Evolutionary conservation across 2,797 vertebrate genomes (phyloP).

Genomic region (Eidolon dupreanum): DNA sequence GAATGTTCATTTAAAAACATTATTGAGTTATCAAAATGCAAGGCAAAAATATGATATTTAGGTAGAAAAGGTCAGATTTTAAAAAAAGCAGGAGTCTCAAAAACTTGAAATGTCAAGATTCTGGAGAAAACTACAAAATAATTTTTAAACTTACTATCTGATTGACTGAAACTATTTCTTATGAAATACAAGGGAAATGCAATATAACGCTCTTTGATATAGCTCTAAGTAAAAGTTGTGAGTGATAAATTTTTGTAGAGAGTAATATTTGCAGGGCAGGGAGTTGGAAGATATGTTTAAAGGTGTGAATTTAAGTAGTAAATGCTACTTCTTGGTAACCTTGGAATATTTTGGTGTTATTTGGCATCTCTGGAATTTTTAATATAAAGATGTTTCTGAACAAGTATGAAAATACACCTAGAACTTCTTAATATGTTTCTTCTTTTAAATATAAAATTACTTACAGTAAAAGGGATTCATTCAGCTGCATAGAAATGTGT

Average conservation of each 20-base stretch:
- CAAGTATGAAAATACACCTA: not conserved
- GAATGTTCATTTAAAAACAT: conserved; percentile 56
- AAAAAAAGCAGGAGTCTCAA: conserved; percentile 46
- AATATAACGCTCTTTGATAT: not conserved
- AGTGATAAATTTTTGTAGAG: not conserved
- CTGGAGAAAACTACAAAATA: conserved; percentile 53
- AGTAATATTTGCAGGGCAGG: not conserved
- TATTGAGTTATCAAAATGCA: conserved; percentile 79
- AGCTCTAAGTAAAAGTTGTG: not conserved
- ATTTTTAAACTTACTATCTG: conserved; percentile 43
- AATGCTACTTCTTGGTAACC: not conserved
- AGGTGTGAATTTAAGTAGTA: not conserved
- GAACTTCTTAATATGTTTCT: not conserved
- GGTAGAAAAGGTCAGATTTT: conserved; percentile 75
- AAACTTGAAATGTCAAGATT: conserved; percentile 73
- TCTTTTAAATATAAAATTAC: not conserved
- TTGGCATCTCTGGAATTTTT: not conserved
- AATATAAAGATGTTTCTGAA: not conserved
- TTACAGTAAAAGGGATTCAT: not conserved
- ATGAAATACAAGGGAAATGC: not conserved
- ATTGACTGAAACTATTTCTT: conserved; percentile 49
- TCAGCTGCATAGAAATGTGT: not conserved
- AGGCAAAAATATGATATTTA: conserved; percentile 80
- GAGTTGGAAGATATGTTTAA: not conserved
- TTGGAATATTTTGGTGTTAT: not conserved